Evolutionary conservation across 2,888 invertebrate genomes (phyloP).

Genomic region (Seira musarum): DNA sequence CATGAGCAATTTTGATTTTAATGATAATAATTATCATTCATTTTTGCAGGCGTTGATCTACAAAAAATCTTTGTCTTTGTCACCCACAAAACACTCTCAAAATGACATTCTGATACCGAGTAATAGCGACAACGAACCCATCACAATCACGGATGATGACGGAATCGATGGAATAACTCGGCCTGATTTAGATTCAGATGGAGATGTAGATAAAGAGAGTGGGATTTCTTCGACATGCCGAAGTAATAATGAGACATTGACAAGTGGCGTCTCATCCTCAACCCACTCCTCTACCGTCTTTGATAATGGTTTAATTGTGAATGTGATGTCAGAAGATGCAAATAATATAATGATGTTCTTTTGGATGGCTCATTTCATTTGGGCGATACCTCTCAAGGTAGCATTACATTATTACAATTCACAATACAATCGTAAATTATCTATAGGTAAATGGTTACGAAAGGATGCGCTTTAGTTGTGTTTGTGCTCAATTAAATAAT

Average conservation of each 20-base stretch:
- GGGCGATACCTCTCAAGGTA: slow-evolving; percentile 91
- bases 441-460: no score
- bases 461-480: no score
- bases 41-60: slow-evolving; percentile 83
- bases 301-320: slow-evolving; percentile 83
- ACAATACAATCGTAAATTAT: no score
- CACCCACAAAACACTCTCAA: slow-evolving; percentile 76
- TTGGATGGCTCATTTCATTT: slow-evolving; percentile 88
- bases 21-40: slow-evolving; percentile 7
- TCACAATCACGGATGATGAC: background rate
- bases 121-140: no score
- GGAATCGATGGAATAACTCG: no score
- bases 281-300: slow-evolving; percentile 71
- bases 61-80: slow-evolving; percentile 83
- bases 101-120: background rate
- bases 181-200: slow-evolving; percentile 35
- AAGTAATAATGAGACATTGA: no score
- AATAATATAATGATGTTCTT: slow-evolving; percentile 87
- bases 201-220: slow-evolving; percentile 52
- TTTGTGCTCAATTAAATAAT: no score
- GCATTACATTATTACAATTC: no score
- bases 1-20: no score
- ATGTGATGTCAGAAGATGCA: slow-evolving; percentile 87
- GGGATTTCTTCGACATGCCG: slow-evolving; percentile 46
- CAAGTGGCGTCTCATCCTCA: slow-evolving; percentile 68